A percentile compares a stretch with the other conserved stretches of the same genome.
These are phyloP conservation scores for Crenuchus spilurus DNA, from an alignment of 2,797 vertebrate species.

Conservation along the genomic window DNA sequence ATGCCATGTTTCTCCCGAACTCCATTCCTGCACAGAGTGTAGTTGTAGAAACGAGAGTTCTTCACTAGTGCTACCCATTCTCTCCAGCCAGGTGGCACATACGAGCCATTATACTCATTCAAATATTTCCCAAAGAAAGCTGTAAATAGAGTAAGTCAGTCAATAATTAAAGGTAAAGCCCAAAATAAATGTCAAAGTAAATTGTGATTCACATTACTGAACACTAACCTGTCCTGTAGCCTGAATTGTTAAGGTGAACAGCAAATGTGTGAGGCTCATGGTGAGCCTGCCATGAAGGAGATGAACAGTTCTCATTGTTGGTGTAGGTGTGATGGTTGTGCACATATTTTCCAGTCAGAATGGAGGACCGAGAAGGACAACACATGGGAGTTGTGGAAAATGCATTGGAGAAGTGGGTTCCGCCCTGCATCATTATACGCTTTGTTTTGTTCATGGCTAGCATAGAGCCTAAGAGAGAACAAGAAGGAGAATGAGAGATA, in stretches of 20 bases:
- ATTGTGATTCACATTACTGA: not conserved
- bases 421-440: conserved; percentile 82
- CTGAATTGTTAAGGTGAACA: conserved; percentile 92
- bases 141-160: conserved; percentile 63
- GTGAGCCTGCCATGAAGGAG: conserved; percentile 94
- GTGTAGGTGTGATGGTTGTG: conserved; percentile 99
- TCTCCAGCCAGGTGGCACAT: conserved; percentile 96
- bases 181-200: not conserved
- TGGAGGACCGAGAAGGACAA: conserved; percentile 94
- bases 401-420: conserved; percentile 94
- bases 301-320: conserved; percentile 98
- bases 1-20: conserved; percentile 91
- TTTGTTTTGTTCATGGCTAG: conserved; percentile 83
- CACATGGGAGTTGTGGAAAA: conserved; percentile 98
- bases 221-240: conserved; percentile 91
- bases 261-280: conserved; percentile 94
- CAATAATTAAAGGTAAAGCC: not conserved
- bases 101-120: conserved; percentile 97
- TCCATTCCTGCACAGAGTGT: conserved; percentile 94
- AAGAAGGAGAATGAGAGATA: conserved; percentile 2
- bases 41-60: conserved; percentile 98
- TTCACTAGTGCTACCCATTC: conserved; percentile 98
- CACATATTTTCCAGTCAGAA: conserved; percentile 95
- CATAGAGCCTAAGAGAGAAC: conserved; percentile 75
- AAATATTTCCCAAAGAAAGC: conserved; percentile 98